Base-by-base conservation (phyloP, 2,888 invertebrate genomes). In the Tipula vernalis region DNA sequence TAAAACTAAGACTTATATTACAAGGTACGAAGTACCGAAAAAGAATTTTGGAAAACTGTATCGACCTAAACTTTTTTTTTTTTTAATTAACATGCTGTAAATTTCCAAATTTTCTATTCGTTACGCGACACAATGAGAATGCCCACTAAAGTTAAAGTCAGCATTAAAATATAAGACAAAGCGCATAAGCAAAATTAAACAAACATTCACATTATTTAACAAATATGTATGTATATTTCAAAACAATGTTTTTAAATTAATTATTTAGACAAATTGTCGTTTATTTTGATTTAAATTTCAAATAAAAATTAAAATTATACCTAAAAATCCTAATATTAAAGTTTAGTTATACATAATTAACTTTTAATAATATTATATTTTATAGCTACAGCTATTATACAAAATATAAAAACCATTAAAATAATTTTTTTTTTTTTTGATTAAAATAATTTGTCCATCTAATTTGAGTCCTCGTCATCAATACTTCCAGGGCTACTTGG, bases 401-500 rank as follows among this genome's bases (percentile, higher is more conserved):
- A 71, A 71, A 71, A 71, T 71, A 71, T 28, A 71, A 71, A 71
- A 71, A 71, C 28, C 28, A 28, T 0, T 28, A 18, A 71, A 71
- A 71, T 28, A 10, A n/a, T n/a, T n/a, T n/a, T 28, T 28, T 28
- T 28, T 39, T 39, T 5, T 39, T 39, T 39, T 5, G 6, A 39
- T 39, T 39, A 13, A 28, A 71, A 71, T 71, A 28, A 71, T 71
- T 71, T 18, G 28, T 10, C 28, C 18, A 18, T 71, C 71, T 71
- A 71, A 28, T 71, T 71, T 71, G 71, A 71, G 3, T 71, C 84
- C 39, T 84, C 36, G 3, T 84, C 84, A 84, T 84, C 84, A 36
- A 18, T 36, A n/a, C 84, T 84, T 15, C 84, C 84, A 0, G 96
- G 96, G 86, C 95, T 95, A 39, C 95, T 95, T 0, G 97, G 97